Conservation (phyloP, 1,140 invertebrate species). For the Brachionus sp. region DNA sequence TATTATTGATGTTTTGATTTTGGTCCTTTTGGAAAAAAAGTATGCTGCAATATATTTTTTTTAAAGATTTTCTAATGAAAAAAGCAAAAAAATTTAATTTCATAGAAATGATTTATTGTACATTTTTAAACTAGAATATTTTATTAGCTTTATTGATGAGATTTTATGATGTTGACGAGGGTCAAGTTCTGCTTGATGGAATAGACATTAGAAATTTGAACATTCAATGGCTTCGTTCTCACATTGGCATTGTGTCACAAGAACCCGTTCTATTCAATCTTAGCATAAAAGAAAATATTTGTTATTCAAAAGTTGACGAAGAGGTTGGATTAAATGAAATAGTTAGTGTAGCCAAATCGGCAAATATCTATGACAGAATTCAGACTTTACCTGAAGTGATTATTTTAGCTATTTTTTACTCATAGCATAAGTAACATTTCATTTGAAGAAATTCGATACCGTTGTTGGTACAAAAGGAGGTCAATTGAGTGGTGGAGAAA, state of each 20-base stretch:
- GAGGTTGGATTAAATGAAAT: constrained; percentile 69
- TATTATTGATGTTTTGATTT: too few relatives aligned
- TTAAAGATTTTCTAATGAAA: too few relatives aligned
- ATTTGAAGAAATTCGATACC: constrained; percentile 52
- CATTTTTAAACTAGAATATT: background rate
- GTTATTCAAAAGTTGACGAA: constrained; percentile 63
- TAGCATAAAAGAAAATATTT: constrained; percentile 73
- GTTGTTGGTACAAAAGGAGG: constrained; percentile 55
- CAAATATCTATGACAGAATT: constrained; percentile 83
- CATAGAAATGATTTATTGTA: too few relatives aligned
- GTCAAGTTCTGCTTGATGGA: constrained; percentile 47
- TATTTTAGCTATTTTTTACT: background rate
- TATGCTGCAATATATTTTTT: too few relatives aligned
- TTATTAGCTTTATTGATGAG: constrained; percentile 55
- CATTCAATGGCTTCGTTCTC: constrained; percentile 62
- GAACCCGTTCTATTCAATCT: constrained; percentile 82
- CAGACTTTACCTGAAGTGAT: constrained; percentile 58
- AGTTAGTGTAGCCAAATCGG: constrained; percentile 73
- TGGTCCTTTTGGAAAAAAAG: too few relatives aligned
- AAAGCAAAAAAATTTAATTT: too few relatives aligned
- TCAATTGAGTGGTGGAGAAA: constrained; percentile 58
- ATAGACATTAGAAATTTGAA: constrained; percentile 50
- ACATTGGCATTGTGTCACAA: constrained; percentile 72
- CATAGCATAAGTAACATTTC: background rate
- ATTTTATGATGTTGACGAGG: constrained; percentile 53